Evolutionary conservation across 2,797 vertebrate species (phyloP), one percentile per base, ranked within the genome.

Genomic region (Thunnus albacares): DNA sequence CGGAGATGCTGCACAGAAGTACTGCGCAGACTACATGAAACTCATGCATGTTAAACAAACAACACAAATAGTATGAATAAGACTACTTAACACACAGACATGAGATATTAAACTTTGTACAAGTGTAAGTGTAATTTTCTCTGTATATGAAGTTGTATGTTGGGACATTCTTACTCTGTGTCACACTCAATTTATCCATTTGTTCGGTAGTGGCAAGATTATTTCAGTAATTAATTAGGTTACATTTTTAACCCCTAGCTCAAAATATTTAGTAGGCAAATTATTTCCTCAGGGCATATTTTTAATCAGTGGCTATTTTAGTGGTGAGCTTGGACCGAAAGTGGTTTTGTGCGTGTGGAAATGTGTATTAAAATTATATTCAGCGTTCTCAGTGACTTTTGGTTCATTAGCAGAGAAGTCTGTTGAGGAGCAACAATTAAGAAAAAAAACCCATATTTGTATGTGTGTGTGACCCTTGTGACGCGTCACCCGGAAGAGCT

Each of bases 221-320:
- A 80, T 89, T 88, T 71, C 49, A 75, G 71, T 80, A 15, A 72
- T 82, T 90, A 92, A 90, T 91, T 82, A 83, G 85, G 85, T 85
- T 82, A 82, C 63, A 75, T 82, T 81, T 88, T 86, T 65, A 80
- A 82, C 71, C 64, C 71, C 64, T 56, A 61, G 75, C 78, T 77
- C 79, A 88, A 91, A 92, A 90, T 92, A 87, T 89, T 86, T 90
- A 85, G 71, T 81, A 75, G 87, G 81, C 62, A 90, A 92, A 87
- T 83, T 49, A 75, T 86, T 53, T 90, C 87, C 88, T 80, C 17
- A 9, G 79, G 87, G 77, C 82, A 63, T 62, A 15, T 68, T 86
- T 87, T 85, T 83, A 88, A 89, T 88, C 76, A 81, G 79, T 14
- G 65, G 38, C 70, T 86, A 77, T 82, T 89, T 87, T 84, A 71